These are phyloP conservation scores for Ophion slaviceki DNA, from an alignment of 2,888 invertebrate species.

Conservation along the genomic window DNA sequence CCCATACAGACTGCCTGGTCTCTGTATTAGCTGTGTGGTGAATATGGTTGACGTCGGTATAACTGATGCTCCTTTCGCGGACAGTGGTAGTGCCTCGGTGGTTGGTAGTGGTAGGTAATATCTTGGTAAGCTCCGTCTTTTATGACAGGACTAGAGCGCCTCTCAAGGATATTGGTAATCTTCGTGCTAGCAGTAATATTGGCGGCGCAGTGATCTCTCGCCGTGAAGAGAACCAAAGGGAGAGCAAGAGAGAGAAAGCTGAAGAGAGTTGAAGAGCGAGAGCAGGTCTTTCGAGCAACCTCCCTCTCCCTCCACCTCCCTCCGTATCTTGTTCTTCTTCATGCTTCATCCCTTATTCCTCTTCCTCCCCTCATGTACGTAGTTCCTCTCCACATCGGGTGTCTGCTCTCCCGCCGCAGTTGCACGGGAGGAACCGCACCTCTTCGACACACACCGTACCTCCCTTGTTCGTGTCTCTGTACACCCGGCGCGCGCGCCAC, in stretches of 20 bases:
- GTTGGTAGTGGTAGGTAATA: conserved; percentile 79
- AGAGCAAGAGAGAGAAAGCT: conserved; percentile 3
- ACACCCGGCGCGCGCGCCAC: conserved; percentile 56
- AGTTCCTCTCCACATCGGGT: conserved; percentile 57
- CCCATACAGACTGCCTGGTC: conserved; percentile 1
- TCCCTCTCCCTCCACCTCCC: conserved; percentile 62
- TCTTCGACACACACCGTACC: conserved; percentile 43
- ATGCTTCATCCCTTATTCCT: conserved; percentile 62
- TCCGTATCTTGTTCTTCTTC: conserved; percentile 54
- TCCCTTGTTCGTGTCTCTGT: conserved; percentile 49
- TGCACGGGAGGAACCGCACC: conserved; percentile 60
- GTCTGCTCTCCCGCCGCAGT: conserved; percentile 36
- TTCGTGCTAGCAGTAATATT: conserved; percentile 82
- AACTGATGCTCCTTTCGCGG: conserved; percentile 33
- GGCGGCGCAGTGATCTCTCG: conserved; percentile 82
- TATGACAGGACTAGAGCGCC: conserved; percentile 82
- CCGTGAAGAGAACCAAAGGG: conserved; percentile 71
- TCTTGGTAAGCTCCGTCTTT: conserved; percentile 83
- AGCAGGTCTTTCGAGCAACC: conserved; percentile 7
- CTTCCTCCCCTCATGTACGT: conserved; percentile 37
- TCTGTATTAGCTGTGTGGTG: conserved; percentile 4
- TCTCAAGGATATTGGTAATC: conserved; percentile 84
- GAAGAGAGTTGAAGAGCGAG: neutral
- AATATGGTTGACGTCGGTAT: conserved; percentile 12
- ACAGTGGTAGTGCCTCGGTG: conserved; percentile 33